Percentiles rank a stretch among this genome's conserved stretches.
Evolutionary conservation across 2,113 vertebrate genomes (phyloP).

Genomic region (Semnornis frantzii): DNA sequence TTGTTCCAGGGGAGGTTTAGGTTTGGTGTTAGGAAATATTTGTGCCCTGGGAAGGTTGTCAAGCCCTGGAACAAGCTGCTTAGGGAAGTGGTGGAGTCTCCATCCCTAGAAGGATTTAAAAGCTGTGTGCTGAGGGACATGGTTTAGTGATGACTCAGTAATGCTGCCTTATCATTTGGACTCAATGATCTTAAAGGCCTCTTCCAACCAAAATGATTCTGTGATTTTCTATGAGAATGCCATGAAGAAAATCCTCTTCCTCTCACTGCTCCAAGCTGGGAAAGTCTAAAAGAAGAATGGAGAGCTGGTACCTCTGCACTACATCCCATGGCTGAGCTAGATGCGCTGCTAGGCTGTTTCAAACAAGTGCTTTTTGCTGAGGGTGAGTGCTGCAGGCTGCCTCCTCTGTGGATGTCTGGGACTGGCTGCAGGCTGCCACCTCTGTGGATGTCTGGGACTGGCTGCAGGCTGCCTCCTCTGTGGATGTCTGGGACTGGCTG

Average conservation of each 20-base stretch:
- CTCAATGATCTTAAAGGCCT: neutral
- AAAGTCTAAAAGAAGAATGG: neutral
- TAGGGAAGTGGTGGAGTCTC: neutral
- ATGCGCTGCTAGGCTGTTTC: neutral
- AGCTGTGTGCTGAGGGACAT: neutral
- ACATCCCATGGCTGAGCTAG: rapidly evolving
- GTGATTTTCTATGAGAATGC: neutral
- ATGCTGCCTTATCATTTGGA: neutral
- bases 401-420: neutral
- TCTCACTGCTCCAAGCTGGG: neutral
- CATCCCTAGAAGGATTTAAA: neutral
- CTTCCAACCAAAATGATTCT: neutral
- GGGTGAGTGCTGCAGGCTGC: neutral
- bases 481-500: neutral
- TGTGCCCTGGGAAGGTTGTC: neutral
- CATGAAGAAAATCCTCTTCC: neutral
- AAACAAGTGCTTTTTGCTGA: neutral
- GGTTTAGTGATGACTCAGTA: neutral
- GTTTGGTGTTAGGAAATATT: neutral
- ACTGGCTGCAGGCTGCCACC: neutral
- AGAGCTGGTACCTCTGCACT: neutral
- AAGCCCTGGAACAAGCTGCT: neutral
- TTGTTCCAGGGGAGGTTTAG: neutral
- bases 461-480: neutral
- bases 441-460: neutral